phyloP scores from a whole-genome alignment of 2,888 invertebrate species.

The Drosophila atripex region DNA sequence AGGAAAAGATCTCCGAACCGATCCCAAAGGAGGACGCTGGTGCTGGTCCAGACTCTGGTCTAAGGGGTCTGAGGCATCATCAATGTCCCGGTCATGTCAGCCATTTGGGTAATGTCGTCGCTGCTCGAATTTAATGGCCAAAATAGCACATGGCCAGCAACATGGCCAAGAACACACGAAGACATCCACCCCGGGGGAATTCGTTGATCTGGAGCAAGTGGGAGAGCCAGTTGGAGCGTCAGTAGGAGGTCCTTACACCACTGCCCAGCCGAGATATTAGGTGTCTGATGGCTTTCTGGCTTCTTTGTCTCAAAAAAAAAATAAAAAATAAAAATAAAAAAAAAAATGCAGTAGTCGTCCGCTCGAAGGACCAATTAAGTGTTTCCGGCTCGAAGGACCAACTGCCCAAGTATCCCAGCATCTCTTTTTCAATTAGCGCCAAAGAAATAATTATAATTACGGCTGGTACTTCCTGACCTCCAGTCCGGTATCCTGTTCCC shows the following conservation, averaged over 20 bases:
- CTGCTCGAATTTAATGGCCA: constrained; percentile 44
- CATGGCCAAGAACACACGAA: constrained; percentile 2
- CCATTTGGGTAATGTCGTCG: constrained; percentile 74
- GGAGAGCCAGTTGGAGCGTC: neutral
- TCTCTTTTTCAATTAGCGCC: neutral
- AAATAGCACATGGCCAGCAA: constrained; percentile 19
- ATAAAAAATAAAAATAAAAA: too few species aligned
- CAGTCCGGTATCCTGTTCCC: neutral
- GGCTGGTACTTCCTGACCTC: neutral
- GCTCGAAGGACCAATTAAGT: too few species aligned
- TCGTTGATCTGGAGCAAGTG: constrained; percentile 2
- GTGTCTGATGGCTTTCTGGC: neutral
- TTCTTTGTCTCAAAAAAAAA: too few species aligned
- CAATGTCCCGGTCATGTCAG: constrained; percentile 75
- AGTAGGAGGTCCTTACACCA: constrained; percentile 6
- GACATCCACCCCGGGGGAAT: constrained; percentile 11
- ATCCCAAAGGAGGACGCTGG: constrained; percentile 16
- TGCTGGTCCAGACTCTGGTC: constrained; percentile 3
- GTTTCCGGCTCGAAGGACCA: neutral
- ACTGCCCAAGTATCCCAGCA: neutral
- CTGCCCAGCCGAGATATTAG: constrained; percentile 6
- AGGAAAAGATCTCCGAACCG: constrained; percentile 23
- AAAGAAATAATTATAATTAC: neutral
- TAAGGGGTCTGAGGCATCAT: constrained; percentile 57
- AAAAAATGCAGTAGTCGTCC: too few species aligned